Percentiles rank a stretch among this genome's conserved stretches.
Conservation (phyloP, 2,888 invertebrate genomes). For the Rutpela maculata region DNA sequence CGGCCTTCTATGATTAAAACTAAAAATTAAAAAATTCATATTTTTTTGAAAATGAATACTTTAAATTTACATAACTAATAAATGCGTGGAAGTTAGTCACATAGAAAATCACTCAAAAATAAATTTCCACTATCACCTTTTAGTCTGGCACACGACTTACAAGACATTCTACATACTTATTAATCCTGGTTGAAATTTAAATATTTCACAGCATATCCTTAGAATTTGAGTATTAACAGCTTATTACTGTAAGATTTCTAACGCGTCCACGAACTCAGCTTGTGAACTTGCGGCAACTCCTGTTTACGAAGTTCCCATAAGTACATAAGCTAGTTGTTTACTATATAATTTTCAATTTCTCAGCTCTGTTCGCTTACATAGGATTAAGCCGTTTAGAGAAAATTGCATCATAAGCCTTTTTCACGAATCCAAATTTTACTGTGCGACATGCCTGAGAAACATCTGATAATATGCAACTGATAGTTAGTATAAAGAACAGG, state of each 20-base stretch:
- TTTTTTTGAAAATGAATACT: no score
- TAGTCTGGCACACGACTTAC: no score
- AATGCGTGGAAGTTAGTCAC: no score
- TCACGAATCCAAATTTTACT: not conserved
- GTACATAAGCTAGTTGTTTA: not conserved
- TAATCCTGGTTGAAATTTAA: no score
- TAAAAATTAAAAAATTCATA: no score
- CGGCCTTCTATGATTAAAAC: no score
- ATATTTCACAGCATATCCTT: no score
- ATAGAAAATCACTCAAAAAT: no score
- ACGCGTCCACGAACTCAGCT: not conserved
- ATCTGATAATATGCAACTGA: not conserved
- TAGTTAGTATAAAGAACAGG: not conserved
- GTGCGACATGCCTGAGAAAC: not conserved
- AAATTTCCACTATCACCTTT: no score
- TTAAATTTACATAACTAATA: not conserved
- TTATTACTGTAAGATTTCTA: not conserved
- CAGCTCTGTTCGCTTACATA: not conserved
- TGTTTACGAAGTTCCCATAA: not conserved
- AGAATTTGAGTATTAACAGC: not conserved
- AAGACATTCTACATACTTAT: no score
- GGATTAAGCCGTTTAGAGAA: not conserved
- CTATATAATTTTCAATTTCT: not conserved
- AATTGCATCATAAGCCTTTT: not conserved
- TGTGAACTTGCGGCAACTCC: not conserved